Conservation (phyloP, 2,797 vertebrate species). For the Acropternis orthonyx region DNA sequence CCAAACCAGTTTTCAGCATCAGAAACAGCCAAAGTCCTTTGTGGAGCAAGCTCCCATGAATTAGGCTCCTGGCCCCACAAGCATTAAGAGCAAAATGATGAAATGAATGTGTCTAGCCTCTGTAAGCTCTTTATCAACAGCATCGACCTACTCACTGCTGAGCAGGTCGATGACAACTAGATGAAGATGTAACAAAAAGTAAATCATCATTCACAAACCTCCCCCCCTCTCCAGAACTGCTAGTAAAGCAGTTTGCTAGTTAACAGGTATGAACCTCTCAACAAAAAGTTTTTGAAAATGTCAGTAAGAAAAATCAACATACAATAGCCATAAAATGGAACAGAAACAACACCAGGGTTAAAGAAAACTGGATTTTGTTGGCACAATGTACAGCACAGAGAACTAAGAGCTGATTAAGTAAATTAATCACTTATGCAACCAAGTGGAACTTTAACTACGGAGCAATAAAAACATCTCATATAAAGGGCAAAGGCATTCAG, state of each 20-base stretch:
- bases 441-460: slow-evolving; percentile 61
- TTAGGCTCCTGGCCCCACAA: background rate
- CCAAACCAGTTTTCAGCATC: slow-evolving; percentile 12
- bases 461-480: slow-evolving; percentile 60
- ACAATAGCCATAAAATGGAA: background rate
- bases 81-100: background rate
- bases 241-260: background rate
- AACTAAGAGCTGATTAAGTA: slow-evolving; percentile 45
- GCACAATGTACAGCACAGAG: background rate
- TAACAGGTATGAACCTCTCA: background rate
- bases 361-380: slow-evolving; percentile 24
- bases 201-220: background rate
- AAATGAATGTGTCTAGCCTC: background rate
- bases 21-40: background rate
- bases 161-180: background rate
- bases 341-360: background rate
- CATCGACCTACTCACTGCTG: background rate
- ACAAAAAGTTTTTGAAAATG: background rate
- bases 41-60: background rate
- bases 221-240: background rate
- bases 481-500: slow-evolving; percentile 55
- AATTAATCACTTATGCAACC: slow-evolving; percentile 62
- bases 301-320: background rate
- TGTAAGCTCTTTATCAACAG: slow-evolving; percentile 1
- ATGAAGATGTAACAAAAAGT: background rate